Percentiles rank a stretch among this genome's conserved stretches.
Conservation (phyloP, 2,113 vertebrate species). For the Rhodinocichla rosea region DNA sequence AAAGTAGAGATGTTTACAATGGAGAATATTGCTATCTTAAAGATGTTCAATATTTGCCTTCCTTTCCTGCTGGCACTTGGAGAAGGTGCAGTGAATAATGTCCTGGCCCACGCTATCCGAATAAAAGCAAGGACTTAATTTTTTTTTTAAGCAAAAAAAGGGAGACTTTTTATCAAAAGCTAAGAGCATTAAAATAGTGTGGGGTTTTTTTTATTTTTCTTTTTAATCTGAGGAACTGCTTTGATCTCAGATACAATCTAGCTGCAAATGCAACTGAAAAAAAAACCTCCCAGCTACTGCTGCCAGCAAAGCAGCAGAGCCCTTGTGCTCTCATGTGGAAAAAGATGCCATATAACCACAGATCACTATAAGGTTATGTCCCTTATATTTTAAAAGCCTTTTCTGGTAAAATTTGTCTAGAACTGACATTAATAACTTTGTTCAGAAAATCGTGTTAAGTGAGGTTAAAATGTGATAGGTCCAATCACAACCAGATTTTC, state of each 20-base stretch:
- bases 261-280: not conserved
- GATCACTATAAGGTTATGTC: not conserved
- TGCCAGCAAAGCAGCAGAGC: not conserved
- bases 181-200: not conserved
- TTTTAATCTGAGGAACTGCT: not conserved
- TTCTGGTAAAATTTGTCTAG: not conserved
- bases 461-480: not conserved
- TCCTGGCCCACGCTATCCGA: rapidly evolving
- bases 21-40: not conserved
- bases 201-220: not conserved
- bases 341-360: not conserved
- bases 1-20: not conserved
- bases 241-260: not conserved
- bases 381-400: not conserved
- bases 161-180: not conserved
- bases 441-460: not conserved
- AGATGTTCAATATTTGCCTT: not conserved
- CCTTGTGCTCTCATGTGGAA: not conserved
- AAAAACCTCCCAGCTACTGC: not conserved
- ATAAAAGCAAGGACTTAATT: not conserved
- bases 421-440: not conserved
- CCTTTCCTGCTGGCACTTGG: not conserved
- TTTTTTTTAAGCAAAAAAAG: not conserved
- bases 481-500: not conserved
- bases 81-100: not conserved